Evolutionary conservation across 2,113 vertebrate genomes (phyloP), one percentile per base, ranked within the genome.

Genomic region (Gymnocephalus cernua): DNA sequence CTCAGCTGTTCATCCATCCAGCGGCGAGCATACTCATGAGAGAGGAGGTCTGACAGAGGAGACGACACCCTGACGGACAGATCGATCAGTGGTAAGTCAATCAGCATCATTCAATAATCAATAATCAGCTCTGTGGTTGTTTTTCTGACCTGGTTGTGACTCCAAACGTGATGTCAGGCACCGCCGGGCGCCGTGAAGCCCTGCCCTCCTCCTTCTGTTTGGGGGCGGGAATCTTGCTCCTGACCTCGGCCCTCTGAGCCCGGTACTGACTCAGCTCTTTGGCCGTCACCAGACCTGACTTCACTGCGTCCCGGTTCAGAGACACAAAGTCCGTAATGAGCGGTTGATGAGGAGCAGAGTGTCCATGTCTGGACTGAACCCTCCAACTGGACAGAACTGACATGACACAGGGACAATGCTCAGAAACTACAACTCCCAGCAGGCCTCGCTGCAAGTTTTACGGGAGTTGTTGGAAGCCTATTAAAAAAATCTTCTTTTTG

Each of bases 351-450:
- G 5, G 10, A 6, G 45, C 35, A 0, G 78, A 59, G 48, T 47
- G 8, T 7, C 63, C 47, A 3, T 78, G 90, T 38, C 85, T 83
- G 13, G 88, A 12, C 67, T 89, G 88, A 0, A 92, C 51, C 0
- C 88, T 63, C 97, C 98, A 99, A 75, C 91, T 93, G 38, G 97
- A 95, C 61, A 99, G 94, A 23, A 94, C 96, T 97, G 84, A 69
- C 72, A 18, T 27, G 62, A 5, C 21, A 73, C 7, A 35, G 29
- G 14, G 4, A 74, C 27, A 19, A 6, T 1, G 3, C 1, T 68
- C 18, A 15, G 4, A 21, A 3, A 80, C 77, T 64, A 53, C 51
- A 66, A 13, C 50, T 77, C 62, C 67, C 67, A 85, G 47, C 45
- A 66, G 14, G 35, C 48, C 15, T 21, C 29, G 14, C 50, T 23